phyloP scores from a whole-genome alignment of 1,140 invertebrate genomes.

The Platyscapa corneri region DNA sequence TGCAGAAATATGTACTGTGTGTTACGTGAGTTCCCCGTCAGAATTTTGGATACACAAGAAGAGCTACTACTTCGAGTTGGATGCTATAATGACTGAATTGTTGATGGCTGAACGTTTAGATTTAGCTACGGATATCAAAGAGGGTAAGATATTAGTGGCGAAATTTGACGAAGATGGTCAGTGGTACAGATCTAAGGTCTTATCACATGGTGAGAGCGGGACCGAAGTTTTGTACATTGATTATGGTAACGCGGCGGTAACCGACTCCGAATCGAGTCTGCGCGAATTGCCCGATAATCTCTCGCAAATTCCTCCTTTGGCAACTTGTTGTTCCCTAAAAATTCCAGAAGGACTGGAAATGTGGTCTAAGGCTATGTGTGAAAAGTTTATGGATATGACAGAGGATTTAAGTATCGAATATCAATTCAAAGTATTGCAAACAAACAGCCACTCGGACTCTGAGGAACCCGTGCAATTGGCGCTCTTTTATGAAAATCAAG shows the following conservation, averaged over 20 bases:
- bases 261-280: slow-evolving; percentile 71
- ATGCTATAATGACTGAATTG: slow-evolving; percentile 78
- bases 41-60: slow-evolving; percentile 85
- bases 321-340: slow-evolving; percentile 79
- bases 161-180: slow-evolving; percentile 80
- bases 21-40: slow-evolving; percentile 79
- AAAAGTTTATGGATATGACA: slow-evolving; percentile 79
- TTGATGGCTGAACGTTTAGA: slow-evolving; percentile 75
- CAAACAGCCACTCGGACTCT: not conserved
- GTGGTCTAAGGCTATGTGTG: slow-evolving; percentile 79
- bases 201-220: slow-evolving; percentile 77
- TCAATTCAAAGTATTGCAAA: slow-evolving; percentile 75
- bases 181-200: slow-evolving; percentile 82
- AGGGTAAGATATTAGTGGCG: slow-evolving; percentile 80
- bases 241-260: slow-evolving; percentile 82
- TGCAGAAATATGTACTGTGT: slow-evolving; percentile 73
- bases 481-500: slow-evolving; percentile 55
- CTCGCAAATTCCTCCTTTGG: slow-evolving; percentile 76
- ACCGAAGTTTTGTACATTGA: slow-evolving; percentile 83
- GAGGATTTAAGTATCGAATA: slow-evolving; percentile 80
- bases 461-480: slow-evolving; percentile 55
- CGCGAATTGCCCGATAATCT: slow-evolving; percentile 79
- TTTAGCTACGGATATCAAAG: slow-evolving; percentile 71
- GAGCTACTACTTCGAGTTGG: slow-evolving; percentile 77
- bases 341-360: slow-evolving; percentile 76